Conservation (phyloP, 2,113 vertebrate genomes). For the Apteryx owenii region DNA sequence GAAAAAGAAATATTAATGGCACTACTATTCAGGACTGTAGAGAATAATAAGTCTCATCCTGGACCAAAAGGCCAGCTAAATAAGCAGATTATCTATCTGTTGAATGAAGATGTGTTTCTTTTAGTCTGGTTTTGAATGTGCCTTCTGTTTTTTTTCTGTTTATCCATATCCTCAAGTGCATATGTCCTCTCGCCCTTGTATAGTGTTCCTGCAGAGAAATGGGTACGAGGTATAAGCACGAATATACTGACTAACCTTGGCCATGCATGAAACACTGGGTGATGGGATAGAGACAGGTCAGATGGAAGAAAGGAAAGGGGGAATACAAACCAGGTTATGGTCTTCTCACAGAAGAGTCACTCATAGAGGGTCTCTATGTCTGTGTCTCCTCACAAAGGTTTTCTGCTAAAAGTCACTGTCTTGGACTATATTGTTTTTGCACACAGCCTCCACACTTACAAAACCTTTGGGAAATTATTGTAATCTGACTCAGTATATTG, state of each 20-base stretch:
- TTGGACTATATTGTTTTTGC: neutral
- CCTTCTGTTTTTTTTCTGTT: neutral
- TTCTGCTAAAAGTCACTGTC: neutral
- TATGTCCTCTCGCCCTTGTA: fast-evolving
- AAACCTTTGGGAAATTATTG: neutral
- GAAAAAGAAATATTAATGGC: neutral
- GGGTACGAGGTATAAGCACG: neutral
- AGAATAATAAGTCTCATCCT: neutral
- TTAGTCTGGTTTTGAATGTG: neutral
- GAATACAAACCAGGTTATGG: neutral
- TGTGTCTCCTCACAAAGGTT: neutral
- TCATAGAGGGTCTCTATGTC: neutral
- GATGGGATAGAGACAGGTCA: neutral
- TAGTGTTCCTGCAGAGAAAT: neutral
- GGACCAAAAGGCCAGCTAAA: neutral
- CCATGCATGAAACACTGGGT: neutral
- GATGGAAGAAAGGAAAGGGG: neutral
- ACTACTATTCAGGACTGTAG: neutral
- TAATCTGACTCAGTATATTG: neutral
- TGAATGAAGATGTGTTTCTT: neutral
- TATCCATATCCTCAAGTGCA: neutral
- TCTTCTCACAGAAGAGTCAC: neutral
- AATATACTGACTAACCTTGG: neutral
- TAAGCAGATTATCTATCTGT: neutral
- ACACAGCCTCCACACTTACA: neutral